Base-by-base conservation (phyloP, 2,113 vertebrate genomes). In the Sorex fumeus region DNA sequence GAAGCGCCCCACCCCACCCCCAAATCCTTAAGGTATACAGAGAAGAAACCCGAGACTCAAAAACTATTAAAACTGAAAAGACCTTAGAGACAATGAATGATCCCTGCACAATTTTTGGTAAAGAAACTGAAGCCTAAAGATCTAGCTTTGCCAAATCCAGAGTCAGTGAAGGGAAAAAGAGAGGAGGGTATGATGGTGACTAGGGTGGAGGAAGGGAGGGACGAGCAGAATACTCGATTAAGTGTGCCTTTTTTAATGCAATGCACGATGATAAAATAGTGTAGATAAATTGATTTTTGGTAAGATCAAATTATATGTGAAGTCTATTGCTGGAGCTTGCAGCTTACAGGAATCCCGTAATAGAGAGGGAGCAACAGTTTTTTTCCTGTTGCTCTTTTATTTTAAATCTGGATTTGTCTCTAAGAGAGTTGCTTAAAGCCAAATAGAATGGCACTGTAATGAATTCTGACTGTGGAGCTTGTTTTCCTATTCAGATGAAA, bases 61-160 rank as follows among this genome's bases (percentile, higher is more conserved):
- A 95, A 94, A 60, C 84, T 64, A 91, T 95, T 91, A 88, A 94
- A 95, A 86, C 76, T 83, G 84, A 86, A 92, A 95, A 95, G 47
- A 93, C 69, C 74, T 94, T 90, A 36, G 45, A 78, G 76, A 84
- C 84, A 84, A 36, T 84, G 57, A 84, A 32, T 84, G 64, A 78
- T 19, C 8, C 77, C 53, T 81, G 77, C 70, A 64, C 88, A 69
- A 83, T 53, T 92, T 93, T 71, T 85, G 43, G 70, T 84, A 81
- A 84, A 94, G 70, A 93, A 92, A 88, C 3, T 82, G 74, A 87
- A 92, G 45, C 40, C 47, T 47, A 77, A 53, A 88, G 64, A 88
- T 95, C 40, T 84, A 36, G 23, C 10, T 93, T 87, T 90, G 74
- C 47, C 84, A 84, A 81, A 91, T 47, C 83, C 77, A 91, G 74